Evolutionary conservation across 1,140 invertebrate species (phyloP).

Genomic region (Macrotrachela quadricornifera): DNA sequence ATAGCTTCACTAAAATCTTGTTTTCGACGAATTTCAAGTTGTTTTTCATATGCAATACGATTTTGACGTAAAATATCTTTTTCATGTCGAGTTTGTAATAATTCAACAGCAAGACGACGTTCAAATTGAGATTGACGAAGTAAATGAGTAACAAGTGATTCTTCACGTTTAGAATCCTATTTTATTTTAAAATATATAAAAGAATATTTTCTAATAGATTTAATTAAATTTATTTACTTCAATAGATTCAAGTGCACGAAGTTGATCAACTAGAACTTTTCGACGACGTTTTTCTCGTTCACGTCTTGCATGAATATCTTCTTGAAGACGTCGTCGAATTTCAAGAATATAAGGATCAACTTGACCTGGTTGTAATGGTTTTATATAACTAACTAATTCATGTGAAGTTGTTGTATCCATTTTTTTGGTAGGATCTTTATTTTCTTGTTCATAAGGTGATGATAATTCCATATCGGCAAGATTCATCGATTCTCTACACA

Average conservation of each 20-base stretch:
- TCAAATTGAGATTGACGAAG: conserved; percentile 30
- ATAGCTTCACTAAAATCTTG: conserved; percentile 28
- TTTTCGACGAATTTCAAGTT: conserved; percentile 23
- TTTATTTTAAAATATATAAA: not conserved
- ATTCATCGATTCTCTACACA: too few species aligned
- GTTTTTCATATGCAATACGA: conserved; percentile 20
- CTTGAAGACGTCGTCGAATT: conserved; percentile 23
- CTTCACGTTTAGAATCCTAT: conserved; percentile 24
- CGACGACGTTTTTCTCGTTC: conserved; percentile 28
- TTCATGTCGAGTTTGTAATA: conserved; percentile 27
- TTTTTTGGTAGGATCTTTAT: too few species aligned
- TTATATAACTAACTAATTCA: too few species aligned
- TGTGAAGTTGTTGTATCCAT: too few species aligned
- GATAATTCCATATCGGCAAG: too few species aligned
- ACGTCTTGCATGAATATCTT: conserved; percentile 22
- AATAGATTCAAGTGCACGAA: conserved; percentile 23
- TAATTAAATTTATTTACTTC: conserved; percentile 21
- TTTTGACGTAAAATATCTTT: conserved; percentile 28
- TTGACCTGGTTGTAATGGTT: conserved; percentile 16
- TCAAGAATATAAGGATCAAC: conserved; percentile 27
- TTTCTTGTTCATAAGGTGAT: too few species aligned
- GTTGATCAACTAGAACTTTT: conserved; percentile 29
- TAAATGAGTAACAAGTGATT: conserved; percentile 26
- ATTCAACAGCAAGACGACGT: conserved; percentile 26
- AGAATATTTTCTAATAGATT: not conserved